phyloP scores from a whole-genome alignment of 2,888 invertebrate species.

The Dasysyrphus tricinctus region DNA sequence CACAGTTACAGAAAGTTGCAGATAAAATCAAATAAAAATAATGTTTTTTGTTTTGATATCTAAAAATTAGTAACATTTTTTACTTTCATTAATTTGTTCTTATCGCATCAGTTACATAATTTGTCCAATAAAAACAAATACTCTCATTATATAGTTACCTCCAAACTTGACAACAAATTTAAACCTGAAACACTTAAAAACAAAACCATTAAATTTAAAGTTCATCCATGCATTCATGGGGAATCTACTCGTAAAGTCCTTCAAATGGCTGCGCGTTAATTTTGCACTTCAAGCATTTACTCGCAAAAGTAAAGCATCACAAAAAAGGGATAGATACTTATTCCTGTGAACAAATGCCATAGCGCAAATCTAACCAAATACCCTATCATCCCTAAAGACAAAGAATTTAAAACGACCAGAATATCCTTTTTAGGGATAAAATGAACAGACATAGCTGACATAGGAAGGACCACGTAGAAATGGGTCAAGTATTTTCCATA shows the following conservation, averaged over 20 bases:
- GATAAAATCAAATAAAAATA: too few species aligned
- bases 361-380: slow-evolving; percentile 17
- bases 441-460: slow-evolving; percentile 33
- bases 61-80: too few species aligned
- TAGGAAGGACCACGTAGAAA: slow-evolving; percentile 22
- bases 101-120: too few species aligned
- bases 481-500: slow-evolving; percentile 41
- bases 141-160: background rate
- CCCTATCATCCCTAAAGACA: background rate
- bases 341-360: slow-evolving; percentile 14
- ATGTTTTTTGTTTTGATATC: too few species aligned
- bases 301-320: background rate
- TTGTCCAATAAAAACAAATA: background rate
- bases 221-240: background rate
- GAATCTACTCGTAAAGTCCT: background rate
- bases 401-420: background rate
- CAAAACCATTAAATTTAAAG: background rate
- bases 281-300: slow-evolving; percentile 34
- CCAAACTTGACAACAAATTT: background rate
- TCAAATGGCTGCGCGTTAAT: slow-evolving; percentile 20
- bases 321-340: background rate
- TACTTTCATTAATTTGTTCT: too few species aligned
- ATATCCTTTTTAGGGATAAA: slow-evolving; percentile 23
- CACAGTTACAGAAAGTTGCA: too few species aligned
- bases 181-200: background rate